Base-by-base conservation (phyloP, 2,113 vertebrate species). In the Otolemur garnettii region DNA sequence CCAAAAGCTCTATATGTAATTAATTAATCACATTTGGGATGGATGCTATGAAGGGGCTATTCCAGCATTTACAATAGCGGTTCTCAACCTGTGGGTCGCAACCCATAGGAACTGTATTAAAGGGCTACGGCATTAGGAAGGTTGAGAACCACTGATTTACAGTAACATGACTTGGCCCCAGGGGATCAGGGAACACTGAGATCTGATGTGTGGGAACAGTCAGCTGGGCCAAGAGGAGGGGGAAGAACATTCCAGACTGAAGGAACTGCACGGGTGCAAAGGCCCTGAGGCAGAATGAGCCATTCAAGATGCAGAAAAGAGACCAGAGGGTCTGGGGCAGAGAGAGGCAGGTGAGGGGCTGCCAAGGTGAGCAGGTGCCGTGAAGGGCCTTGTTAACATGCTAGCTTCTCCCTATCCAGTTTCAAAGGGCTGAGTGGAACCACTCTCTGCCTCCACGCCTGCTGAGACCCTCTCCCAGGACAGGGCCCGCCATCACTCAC, bases 401-500 rank as follows among this genome's bases (percentile, higher is more conserved):
- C 53, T 0, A 0, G 4, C 14, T 30, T 10, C 57, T 26, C 33
- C 15, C 7, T 18, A 1, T 26, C 17, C 0, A 19, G 60, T 21
- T 26, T 24, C 85, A 24, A 26, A 68, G 66, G 59, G 69, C 38
- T 9, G 35, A 33, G 18, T 0, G 33, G 82, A 21, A 17, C 42
- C 33, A 6, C 30, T 28, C 10, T 5, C 55, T 22, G 33, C 5
- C 24, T 1, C 35, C 62, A 38, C 0, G 0, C 9, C 75, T 11
- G 8, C n/a, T 1, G 15, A 19, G 59, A 7, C 59, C 24, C 75
- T 0, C 42, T 35, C 72, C 66, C 53, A 18, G 53, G 79, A 19
- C 64, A 1, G 22, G 0, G 21, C 10, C n/a, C 0, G 7, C 60
- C 7, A 0, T 4, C 88, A 98, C 99, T 99, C 98, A 99, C 99